Percentiles rank a stretch among this genome's conserved stretches.
phyloP scores from a whole-genome alignment of 2,888 invertebrate genomes.

The Osedax frankpressi region DNA sequence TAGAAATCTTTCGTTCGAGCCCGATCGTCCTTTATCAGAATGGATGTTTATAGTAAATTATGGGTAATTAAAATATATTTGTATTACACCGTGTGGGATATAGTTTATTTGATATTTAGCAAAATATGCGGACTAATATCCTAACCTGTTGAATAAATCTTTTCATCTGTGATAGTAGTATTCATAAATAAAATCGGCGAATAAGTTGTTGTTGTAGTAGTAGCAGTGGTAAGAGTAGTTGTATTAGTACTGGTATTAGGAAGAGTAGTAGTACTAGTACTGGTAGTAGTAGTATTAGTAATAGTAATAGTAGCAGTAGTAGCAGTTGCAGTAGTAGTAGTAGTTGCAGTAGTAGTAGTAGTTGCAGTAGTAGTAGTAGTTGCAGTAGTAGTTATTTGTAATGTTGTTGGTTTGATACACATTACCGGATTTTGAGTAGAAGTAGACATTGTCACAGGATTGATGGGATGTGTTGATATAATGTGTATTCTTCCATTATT shows the following conservation, averaged over 20 bases:
- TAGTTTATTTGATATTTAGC: too few species aligned
- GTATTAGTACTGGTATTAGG: background rate
- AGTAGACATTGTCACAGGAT: background rate
- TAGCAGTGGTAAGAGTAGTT: background rate
- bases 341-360: background rate
- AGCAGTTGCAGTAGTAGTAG: background rate
- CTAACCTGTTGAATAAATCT: too few species aligned
- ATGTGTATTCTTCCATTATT: background rate
- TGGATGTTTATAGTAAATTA: too few species aligned
- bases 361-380: background rate
- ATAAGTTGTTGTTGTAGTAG: background rate
- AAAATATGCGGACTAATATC: too few species aligned
- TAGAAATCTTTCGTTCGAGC: too few species aligned
- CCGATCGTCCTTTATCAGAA: too few species aligned
- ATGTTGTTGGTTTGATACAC: background rate
- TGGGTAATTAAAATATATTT: too few species aligned
- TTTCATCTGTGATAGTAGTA: background rate
- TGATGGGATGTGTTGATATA: background rate
- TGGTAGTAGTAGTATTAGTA: background rate
- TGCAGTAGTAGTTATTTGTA: background rate
- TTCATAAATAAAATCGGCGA: background rate
- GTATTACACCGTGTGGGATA: too few species aligned
- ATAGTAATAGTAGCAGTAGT: background rate
- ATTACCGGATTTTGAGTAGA: background rate
- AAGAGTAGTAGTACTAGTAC: background rate